These are phyloP conservation scores for Platichthys stellatus DNA, from an alignment of 2,113 vertebrate genomes.

Conservation along the genomic window DNA sequence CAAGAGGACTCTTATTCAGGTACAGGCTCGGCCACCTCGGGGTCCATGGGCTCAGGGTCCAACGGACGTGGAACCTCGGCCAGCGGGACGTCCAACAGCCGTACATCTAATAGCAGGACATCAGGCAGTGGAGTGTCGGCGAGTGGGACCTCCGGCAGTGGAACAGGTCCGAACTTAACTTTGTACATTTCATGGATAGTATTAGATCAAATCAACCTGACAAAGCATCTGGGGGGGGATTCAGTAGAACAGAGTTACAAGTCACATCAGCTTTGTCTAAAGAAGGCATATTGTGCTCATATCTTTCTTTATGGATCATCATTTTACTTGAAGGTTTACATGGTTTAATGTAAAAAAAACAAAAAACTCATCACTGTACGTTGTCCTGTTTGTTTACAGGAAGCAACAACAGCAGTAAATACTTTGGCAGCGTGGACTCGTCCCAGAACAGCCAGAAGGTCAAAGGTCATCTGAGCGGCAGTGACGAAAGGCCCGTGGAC, in stretches of 20 bases:
- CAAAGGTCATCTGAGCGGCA: slow-evolving; percentile 56
- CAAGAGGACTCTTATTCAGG: slow-evolving; percentile 88
- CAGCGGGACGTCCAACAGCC: slow-evolving; percentile 72
- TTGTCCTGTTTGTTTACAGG: slow-evolving; percentile 66
- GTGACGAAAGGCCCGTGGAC: slow-evolving; percentile 43
- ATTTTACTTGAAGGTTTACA: no score
- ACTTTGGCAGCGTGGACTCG: slow-evolving; percentile 93
- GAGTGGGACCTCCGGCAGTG: slow-evolving; percentile 81
- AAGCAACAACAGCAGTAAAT: slow-evolving; percentile 92
- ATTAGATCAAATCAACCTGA: neutral
- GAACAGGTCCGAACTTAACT: slow-evolving; percentile 79
- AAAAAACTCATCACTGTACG: no score
- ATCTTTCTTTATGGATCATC: no score
- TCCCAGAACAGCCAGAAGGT: slow-evolving; percentile 89
- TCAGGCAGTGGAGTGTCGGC: slow-evolving; percentile 66
- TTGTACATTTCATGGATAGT: neutral
- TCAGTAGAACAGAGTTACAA: no score
- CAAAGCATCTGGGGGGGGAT: neutral
- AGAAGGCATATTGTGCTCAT: no score
- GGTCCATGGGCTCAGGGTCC: slow-evolving; percentile 89
- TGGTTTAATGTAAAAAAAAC: no score
- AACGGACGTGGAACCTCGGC: slow-evolving; percentile 82
- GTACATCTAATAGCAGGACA: slow-evolving; percentile 67
- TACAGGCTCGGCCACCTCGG: slow-evolving; percentile 86
- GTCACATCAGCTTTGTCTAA: no score